Evolutionary conservation across 2,888 invertebrate genomes (phyloP).

Genomic region (Baccha elongata): DNA sequence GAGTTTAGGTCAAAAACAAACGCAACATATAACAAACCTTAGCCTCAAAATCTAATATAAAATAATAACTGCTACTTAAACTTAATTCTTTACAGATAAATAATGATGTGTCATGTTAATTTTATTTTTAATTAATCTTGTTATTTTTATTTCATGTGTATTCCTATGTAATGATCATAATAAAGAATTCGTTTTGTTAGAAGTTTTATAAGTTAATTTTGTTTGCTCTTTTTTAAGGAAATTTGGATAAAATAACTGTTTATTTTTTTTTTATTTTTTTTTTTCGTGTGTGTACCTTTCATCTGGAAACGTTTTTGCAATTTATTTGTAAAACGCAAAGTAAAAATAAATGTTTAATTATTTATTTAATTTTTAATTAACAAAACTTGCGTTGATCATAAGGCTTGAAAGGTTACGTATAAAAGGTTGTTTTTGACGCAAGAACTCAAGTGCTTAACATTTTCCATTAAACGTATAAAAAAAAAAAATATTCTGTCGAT

Average conservation of each 20-base stretch:
- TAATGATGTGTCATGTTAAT: not conserved
- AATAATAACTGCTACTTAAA: not conserved
- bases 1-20: conserved; percentile 16
- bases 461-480: not conserved
- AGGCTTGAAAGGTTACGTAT: not conserved
- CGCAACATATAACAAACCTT: conserved; percentile 3
- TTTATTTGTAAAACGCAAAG: not conserved
- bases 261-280: too few species aligned
- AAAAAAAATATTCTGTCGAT: not conserved
- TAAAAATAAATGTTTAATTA: not conserved
- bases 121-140: conserved; percentile 3
- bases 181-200: too few species aligned
- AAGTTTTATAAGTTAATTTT: too few species aligned
- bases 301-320: not conserved
- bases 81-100: not conserved
- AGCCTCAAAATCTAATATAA: not conserved
- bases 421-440: not conserved
- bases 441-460: conserved; percentile 7
- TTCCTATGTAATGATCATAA: conserved; percentile 48
- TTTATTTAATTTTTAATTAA: not conserved
- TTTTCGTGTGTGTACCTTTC: not conserved
- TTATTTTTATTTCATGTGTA: conserved; percentile 43
- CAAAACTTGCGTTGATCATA: not conserved
- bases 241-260: too few species aligned
- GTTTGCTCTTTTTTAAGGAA: too few species aligned